Evolutionary conservation across 2,113 vertebrate species (phyloP), one percentile per base, ranked within the genome.

Genomic region (Paracanthobrama guichenoti): DNA sequence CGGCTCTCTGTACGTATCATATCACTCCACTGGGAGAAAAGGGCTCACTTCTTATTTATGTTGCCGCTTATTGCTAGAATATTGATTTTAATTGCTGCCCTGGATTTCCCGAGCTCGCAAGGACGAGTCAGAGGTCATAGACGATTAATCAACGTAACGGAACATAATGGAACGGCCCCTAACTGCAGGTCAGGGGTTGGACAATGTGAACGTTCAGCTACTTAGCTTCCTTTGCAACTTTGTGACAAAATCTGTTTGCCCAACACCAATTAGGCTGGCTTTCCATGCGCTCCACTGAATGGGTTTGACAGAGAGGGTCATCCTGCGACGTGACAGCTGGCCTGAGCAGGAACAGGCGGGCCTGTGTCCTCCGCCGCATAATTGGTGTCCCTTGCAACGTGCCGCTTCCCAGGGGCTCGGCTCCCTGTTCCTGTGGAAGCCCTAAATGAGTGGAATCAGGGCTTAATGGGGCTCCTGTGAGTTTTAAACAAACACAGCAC

Each of bases 161-260:
- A 93, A 93, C 94, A 94, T 94, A 93, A 95, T 93, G 94, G 93
- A 84, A 92, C 87, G 77, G 90, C 90, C 91, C 91, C 85, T 82
- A 89, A 90, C 89, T 90, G 88, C 88, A 89, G 94, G 94, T 95
- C 94, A 95, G 93, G 93, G 93, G 93, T 94, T 93, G 92, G 92
- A 95, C 94, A 94, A 95, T 94, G 93, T 94, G 93, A 94, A 94
- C 93, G 94, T 94, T 95, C 94, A 95, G 94, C 94, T 95, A 95
- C 94, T 95, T 95, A 95, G 94, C 93, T 94, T 95, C 93, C 92
- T 94, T 94, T 94, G 94, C 94, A 94, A 94, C 93, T 95, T 94
- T 93, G 93, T 95, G 94, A 94, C 93, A 94, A 94, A 95, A 94
- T 94, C 91, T 95, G 93, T 95, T 95, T 95, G 93, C 91, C 94